These are phyloP conservation scores for Tenthredo livida DNA, from an alignment of 2,888 invertebrate genomes.

Conservation along the genomic window DNA sequence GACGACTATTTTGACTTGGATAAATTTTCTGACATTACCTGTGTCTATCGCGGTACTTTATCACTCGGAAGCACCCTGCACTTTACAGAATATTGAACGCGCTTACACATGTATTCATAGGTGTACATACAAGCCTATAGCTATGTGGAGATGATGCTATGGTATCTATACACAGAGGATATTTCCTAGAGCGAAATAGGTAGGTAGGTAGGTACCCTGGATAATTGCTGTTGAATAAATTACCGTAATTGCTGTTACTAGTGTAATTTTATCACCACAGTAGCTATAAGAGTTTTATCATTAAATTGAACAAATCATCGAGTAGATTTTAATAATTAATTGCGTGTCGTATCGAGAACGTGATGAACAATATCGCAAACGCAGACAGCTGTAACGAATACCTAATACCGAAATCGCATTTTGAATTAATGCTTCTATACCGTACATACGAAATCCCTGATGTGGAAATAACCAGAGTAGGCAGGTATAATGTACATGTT, in stretches of 20 bases:
- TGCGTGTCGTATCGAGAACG: not conserved
- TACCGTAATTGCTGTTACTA: constrained; percentile 25
- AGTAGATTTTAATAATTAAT: constrained; percentile 26
- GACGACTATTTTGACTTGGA: constrained; percentile 14
- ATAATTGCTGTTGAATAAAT: constrained; percentile 41
- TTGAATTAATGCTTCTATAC: not conserved
- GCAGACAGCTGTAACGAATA: not conserved
- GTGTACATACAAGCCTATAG: not conserved
- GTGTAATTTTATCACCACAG: constrained; percentile 13
- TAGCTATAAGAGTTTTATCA: constrained; percentile 10
- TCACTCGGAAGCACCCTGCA: not conserved
- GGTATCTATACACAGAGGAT: not conserved
- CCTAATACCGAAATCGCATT: not conserved
- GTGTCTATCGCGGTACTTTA: constrained; percentile 19
- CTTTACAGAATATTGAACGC: constrained; percentile 6
- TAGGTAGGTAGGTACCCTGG: not conserved
- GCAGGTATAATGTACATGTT: not conserved
- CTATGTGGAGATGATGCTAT: not conserved
- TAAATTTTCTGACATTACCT: not conserved
- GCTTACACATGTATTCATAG: not conserved
- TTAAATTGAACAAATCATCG: constrained; percentile 31
- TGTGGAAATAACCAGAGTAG: not conserved
- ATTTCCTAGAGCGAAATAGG: not conserved
- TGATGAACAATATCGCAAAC: constrained; percentile 18
- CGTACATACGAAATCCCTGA: not conserved